Evolutionary conservation across 2,113 vertebrate genomes (phyloP), one percentile per base, ranked within the genome.

Genomic region (Xyliphius kryptos): DNA sequence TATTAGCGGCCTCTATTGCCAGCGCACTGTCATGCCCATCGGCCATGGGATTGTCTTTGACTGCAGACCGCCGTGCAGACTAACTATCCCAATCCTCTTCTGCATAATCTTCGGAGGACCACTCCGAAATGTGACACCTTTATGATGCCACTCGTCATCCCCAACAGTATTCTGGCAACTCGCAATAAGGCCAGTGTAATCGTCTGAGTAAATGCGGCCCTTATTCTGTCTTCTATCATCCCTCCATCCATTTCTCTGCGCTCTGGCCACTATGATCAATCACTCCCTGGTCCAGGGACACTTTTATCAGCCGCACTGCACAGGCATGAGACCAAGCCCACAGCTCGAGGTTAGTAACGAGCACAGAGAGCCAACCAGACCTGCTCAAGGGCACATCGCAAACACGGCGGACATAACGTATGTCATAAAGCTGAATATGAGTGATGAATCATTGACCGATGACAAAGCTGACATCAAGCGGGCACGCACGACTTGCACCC

Each of bases 381-480:
- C 66, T 54, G 56, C 78, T 82, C 76, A 79, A 83, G 78, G 81
- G 71, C 75, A 81, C 44, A 26, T 61, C 63, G 57, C n/a, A 48
- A 9, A 15, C 37, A 59, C 48, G 37, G 38, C 6, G 11, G 59
- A 38, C 20, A 17, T 22, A 22, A 61, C 46, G 74, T 62, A 60
- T 60, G 56, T 61, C 69, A 69, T 36, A 59, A 66, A 75, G 72
- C 47, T 15, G 14, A 66, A n/a, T 58, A 49, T 43, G 38, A 21
- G n/a, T 44, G 57, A 50, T 46, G 38, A 44, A 32, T 62, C 48
- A 61, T 50, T 21, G n/a, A 12, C 22, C 21, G 44, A 20, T 22
- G 50, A 12, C 48, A 26, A 38, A 52, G 17, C 49, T 46, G n/a
- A 38, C 9, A 56, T 48, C 37, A 26, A 63, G 19, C 8, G 53